Evolutionary conservation across 2,888 invertebrate species (phyloP).

Genomic region (Caenorhabditis becei): DNA sequence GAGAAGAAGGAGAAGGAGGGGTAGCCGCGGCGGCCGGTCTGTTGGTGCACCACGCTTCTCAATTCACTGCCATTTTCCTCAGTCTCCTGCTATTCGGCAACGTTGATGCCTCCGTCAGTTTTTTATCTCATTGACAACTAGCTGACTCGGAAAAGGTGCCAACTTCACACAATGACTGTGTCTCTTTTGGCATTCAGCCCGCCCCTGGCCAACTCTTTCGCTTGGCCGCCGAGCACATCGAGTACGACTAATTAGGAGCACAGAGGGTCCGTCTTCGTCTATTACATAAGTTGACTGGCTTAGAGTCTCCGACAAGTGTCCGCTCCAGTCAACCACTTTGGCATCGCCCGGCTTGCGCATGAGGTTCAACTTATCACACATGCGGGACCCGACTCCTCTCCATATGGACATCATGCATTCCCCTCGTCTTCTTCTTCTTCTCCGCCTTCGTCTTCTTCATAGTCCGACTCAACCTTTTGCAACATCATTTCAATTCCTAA

Average conservation of each 20-base stretch:
- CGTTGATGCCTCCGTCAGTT: neutral
- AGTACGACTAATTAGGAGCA: conserved; percentile 57
- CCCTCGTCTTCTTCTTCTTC: conserved; percentile 24
- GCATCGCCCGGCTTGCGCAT: conserved; percentile 31
- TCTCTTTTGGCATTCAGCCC: neutral
- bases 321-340: conserved; percentile 51
- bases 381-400: conserved; percentile 53
- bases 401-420: conserved; percentile 58
- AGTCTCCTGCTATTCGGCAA: conserved; percentile 24
- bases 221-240: conserved; percentile 19
- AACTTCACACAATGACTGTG: neutral
- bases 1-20: conserved; percentile 33
- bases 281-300: conserved; percentile 56
- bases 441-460: conserved; percentile 25
- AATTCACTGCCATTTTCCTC: conserved; percentile 39
- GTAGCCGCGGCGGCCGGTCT: conserved; percentile 25
- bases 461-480: conserved; percentile 80
- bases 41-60: conserved; percentile 51
- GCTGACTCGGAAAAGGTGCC: neutral
- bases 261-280: conserved; percentile 44
- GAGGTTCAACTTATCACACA: conserved; percentile 60
- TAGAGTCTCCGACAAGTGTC: conserved; percentile 53
- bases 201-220: conserved; percentile 13
- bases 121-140: neutral
- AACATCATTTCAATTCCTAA: conserved; percentile 79